phyloP scores from a whole-genome alignment of 2,888 invertebrate species.

The Dynastes grantii region DNA sequence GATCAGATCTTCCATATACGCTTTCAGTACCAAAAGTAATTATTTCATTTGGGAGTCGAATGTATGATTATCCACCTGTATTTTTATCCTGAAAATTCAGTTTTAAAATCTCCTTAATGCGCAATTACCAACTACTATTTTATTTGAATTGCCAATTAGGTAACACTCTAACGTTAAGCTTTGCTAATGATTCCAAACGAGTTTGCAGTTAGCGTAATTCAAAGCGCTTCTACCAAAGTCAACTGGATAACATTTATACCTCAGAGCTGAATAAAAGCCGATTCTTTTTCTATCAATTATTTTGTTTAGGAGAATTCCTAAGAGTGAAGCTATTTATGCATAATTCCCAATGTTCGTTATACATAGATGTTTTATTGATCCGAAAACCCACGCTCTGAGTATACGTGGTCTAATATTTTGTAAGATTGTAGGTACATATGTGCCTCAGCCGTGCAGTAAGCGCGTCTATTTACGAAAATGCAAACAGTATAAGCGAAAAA shows the following conservation, averaged over 20 bases:
- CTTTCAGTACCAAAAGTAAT: not conserved
- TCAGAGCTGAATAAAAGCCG: not conserved
- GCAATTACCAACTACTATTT: constrained; percentile 6
- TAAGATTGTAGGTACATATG: not conserved
- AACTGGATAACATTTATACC: constrained; percentile 14
- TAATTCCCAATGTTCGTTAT: not conserved
- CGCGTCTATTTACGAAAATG: too few species aligned
- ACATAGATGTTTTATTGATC: not conserved
- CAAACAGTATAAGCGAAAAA: too few species aligned
- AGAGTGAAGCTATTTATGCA: not conserved
- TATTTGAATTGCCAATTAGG: constrained; percentile 14
- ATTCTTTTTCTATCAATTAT: not conserved
- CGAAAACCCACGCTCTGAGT: not conserved
- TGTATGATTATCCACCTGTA: too few species aligned
- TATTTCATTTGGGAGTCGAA: constrained; percentile 1
- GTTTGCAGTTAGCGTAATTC: constrained; percentile 15
- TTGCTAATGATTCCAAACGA: constrained; percentile 13
- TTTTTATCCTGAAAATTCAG: not conserved
- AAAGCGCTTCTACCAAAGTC: not conserved
- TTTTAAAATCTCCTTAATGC: not conserved
- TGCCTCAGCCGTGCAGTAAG: too few species aligned
- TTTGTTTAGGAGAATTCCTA: not conserved
- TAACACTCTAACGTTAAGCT: constrained; percentile 12
- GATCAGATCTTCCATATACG: not conserved
- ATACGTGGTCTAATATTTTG: not conserved